Evolutionary conservation across 2,888 invertebrate genomes (phyloP), one percentile per base, ranked within the genome.

Genomic region (Lymantria dispar): DNA sequence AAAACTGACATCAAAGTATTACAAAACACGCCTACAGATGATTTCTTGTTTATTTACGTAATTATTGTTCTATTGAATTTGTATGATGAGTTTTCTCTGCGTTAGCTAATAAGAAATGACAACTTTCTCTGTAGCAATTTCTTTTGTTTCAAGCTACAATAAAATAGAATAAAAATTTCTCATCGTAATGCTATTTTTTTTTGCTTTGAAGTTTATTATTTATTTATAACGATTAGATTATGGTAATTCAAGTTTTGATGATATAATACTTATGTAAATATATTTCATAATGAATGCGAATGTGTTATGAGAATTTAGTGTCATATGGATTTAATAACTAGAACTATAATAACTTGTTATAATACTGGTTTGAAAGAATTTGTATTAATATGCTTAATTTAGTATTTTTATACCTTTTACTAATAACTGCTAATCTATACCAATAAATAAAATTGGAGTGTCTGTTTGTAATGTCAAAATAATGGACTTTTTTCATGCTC

Each of bases 101-200:
- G 52, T 59, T 68, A 22, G 5, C 22, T 22, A 64, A 74, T 68
- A 60, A 70, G 68, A 66, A 72, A 57, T 49, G 71, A 60, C 69
- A 71, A 71, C 73, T 78, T 73, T 78, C 74, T 40, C 66, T 60
- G 64, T 60, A 66, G 55, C 70, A 66, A 69, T 69, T 62, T 46
- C 46, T 67, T 15, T 73, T 76, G 66, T 73, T 66, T 54, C 38
- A 43, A 54, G 51, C 47, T 54, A 53, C 55, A 58, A 45, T 74
- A 75, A 58, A 76, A 73, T 68, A 66, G 62, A 57, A 61, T 54
- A 30, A 60, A 57, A 53, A 46, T 52, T 58, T 59, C 54, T 65
- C 51, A 58, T 57, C 52, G 44, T 48, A 51, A 37, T 30, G 29
- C 56, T 52, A 47, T 50, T 51, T 7, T n/a, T 7, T 59, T 54